Conservation (phyloP, 2,113 vertebrate genomes). For the Corythornis madagascariensis region DNA sequence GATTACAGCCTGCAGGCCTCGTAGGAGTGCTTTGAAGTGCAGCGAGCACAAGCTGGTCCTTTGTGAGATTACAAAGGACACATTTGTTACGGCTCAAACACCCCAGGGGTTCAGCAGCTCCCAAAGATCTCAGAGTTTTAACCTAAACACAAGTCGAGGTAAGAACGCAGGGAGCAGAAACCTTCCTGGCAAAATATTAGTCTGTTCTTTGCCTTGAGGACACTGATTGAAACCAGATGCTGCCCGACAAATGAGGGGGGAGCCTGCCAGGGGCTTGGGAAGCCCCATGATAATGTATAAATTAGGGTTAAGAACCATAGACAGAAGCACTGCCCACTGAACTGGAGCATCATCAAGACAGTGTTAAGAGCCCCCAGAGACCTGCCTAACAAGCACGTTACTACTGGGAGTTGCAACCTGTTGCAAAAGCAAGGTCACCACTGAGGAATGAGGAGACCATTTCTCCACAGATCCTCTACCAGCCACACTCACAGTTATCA, state of each 20-base stretch:
- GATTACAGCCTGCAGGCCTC: not conserved
- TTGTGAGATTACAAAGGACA: conserved; percentile 46
- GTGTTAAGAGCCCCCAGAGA: not conserved
- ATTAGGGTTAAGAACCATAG: not conserved
- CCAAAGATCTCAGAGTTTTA: not conserved
- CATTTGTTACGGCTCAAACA: conserved; percentile 26
- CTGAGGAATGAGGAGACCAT: accelerated
- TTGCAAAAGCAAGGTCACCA: not conserved
- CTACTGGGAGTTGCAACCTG: not conserved
- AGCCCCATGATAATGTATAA: not conserved
- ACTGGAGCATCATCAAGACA: not conserved
- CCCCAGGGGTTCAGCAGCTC: conserved; percentile 1
- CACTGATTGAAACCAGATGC: conserved; percentile 49
- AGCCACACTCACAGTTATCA: not conserved
- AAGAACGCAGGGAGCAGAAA: not conserved
- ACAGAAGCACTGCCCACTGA: not conserved
- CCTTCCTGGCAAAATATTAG: not conserved
- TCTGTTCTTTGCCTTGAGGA: not conserved
- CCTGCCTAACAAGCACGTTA: not conserved
- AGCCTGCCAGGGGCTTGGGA: not conserved
- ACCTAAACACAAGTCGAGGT: conserved; percentile 37
- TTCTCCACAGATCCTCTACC: not conserved
- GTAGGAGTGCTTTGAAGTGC: conserved; percentile 48
- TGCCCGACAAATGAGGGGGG: not conserved
- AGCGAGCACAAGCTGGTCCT: not conserved